Evolutionary conservation across 1,140 invertebrate species (phyloP).

Genomic region (Drosophila simulans): DNA sequence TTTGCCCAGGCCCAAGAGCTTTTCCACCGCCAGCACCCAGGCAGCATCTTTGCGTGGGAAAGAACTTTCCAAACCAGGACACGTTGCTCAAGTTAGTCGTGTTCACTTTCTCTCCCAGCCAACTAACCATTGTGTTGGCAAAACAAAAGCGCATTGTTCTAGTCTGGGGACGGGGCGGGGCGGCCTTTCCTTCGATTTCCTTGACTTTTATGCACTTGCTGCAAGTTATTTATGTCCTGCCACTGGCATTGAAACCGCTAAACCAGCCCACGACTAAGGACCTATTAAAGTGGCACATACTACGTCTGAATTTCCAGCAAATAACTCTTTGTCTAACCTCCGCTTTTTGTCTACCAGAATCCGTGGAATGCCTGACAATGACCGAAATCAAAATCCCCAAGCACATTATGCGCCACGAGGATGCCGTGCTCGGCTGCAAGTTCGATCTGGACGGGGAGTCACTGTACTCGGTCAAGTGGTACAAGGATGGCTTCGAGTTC

Average conservation of each 20-base stretch:
- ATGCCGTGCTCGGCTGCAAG: constrained; percentile 90
- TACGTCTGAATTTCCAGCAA: constrained; percentile 27
- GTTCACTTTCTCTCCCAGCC: constrained; percentile 38
- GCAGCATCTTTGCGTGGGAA: constrained; percentile 28
- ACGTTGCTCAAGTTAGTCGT: constrained; percentile 65
- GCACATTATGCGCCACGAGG: constrained; percentile 88
- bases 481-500: constrained; percentile 94
- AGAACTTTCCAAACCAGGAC: constrained; percentile 38
- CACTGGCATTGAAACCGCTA: constrained; percentile 66
- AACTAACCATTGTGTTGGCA: constrained; percentile 59
- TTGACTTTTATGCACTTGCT: constrained; percentile 82
- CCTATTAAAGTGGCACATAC: constrained; percentile 51
- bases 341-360: constrained; percentile 32
- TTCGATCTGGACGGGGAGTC: constrained; percentile 92
- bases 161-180: constrained; percentile 13
- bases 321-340: constrained; percentile 17
- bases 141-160: constrained; percentile 81
- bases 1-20: constrained; percentile 18
- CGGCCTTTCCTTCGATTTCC: constrained; percentile 72
- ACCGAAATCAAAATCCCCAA: constrained; percentile 88
- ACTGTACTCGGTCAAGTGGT: constrained; percentile 95
- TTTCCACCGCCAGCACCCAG: constrained; percentile 35
- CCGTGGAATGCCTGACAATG: constrained; percentile 86
- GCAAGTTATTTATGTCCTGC: constrained; percentile 76
- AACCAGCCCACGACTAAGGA: constrained; percentile 14